A percentile compares a stretch with the other conserved stretches of the same genome.
Evolutionary conservation across 2,888 invertebrate genomes (phyloP).

Genomic region (Pandemis corylana): DNA sequence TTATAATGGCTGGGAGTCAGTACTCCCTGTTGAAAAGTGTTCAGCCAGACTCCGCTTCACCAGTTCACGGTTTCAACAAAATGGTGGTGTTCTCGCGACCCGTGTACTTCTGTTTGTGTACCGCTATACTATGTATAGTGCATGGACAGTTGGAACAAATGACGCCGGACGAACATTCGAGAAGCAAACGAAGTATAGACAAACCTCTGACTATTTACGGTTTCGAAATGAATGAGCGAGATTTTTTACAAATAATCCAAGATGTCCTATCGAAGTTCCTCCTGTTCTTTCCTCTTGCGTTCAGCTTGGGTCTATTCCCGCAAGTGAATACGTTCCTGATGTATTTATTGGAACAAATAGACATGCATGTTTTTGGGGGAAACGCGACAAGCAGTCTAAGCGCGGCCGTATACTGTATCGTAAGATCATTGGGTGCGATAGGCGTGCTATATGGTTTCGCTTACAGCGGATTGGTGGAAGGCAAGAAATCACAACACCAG

Average conservation of each 20-base stretch:
- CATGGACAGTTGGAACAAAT: conserved; percentile 71
- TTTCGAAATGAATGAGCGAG: conserved; percentile 77
- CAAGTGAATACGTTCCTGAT: conserved; percentile 98
- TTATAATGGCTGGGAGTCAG: conserved; percentile 99
- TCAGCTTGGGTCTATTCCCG: conserved; percentile 97
- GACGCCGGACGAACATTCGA: conserved; percentile 53
- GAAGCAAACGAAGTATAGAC: conserved; percentile 65
- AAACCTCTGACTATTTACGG: conserved; percentile 78
- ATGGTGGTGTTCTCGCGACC: conserved; percentile 97
- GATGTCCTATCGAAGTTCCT: conserved; percentile 92
- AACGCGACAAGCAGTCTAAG: conserved; percentile 94
- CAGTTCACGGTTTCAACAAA: conserved; percentile 98
- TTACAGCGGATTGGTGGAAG: conserved; percentile 93
- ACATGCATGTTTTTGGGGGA: conserved; percentile 95
- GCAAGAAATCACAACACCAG: conserved; percentile 92
- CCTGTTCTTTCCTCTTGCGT: conserved; percentile 96
- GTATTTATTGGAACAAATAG: conserved; percentile 98
- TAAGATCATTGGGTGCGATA: conserved; percentile 92
- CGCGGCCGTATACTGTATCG: conserved; percentile 92
- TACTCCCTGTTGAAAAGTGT: conserved; percentile 98
- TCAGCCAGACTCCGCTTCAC: conserved; percentile 99
- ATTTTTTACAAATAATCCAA: conserved; percentile 87
- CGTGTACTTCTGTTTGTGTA: conserved; percentile 95
- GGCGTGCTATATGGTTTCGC: conserved; percentile 93
- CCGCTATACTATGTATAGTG: conserved; percentile 81